Evolutionary conservation across 2,113 vertebrate genomes (phyloP), one percentile per base, ranked within the genome.

Genomic region (Paradoxurus hermaphroditus): DNA sequence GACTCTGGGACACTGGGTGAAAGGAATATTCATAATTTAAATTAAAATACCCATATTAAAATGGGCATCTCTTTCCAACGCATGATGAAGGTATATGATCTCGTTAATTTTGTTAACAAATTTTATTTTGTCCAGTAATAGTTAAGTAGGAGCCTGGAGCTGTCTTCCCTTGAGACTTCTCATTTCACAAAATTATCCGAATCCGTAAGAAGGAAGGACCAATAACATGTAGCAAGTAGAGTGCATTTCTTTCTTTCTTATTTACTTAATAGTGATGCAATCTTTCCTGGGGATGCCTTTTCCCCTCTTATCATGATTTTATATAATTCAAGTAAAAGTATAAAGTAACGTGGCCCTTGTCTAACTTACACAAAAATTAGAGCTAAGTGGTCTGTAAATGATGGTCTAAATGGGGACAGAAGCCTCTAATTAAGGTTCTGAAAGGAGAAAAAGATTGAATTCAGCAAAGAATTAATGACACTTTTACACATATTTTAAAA

Each of bases 291-390:
- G 34, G 53, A 94, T 85, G 65, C 14, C 44, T 90, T 67, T 31
- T 12, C 21, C 6, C 4, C 1, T 83, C 41, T 83, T 82, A 77
- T 7, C 63, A 86, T 83, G n/a, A 90, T 98, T 98, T 97, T 95
- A 97, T 90, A 96, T 95, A 97, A 98, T 98, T 98, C 90, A 97
- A 78, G 87, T 94, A 95, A 84, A 97, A 96, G 79, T 97, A 93
- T 25, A 91, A 97, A 97, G 94, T 96, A 98, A 84, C 92, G 95
- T 67, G 36, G 2, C 34, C 85, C 77, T 97, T 97, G 85, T 95
- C 97, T 93, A 98, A 98, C 98, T 92, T 91, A 96, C 62, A 95
- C 73, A 97, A 96, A 98, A 98, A 91, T 97, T 92, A 98, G 97
- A 98, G 27, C 65, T 98, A 98, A 98, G 95, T 94, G 85, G 92